These are phyloP conservation scores for Psix sp. DNA, from an alignment of 1,140 invertebrate genomes.

Conservation along the genomic window DNA sequence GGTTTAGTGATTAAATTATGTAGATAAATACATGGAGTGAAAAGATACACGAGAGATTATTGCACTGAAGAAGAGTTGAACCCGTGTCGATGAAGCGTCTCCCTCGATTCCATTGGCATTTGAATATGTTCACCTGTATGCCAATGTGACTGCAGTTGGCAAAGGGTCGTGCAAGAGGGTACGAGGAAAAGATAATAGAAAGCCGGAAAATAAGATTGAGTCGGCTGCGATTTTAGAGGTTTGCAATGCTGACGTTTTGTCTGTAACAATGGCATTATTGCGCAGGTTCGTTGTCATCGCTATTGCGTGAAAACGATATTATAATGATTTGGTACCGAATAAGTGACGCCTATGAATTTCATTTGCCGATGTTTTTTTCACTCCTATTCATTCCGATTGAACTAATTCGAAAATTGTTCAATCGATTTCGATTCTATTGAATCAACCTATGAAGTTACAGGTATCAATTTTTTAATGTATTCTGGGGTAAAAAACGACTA, in stretches of 20 bases:
- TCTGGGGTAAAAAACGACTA: no score
- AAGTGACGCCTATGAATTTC: constrained; percentile 41
- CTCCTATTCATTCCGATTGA: constrained; percentile 4
- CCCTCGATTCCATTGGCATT: constrained; percentile 60
- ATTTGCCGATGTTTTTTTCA: constrained; percentile 18
- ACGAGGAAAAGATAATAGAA: constrained; percentile 50
- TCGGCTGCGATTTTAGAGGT: constrained; percentile 43
- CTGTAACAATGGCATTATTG: constrained; percentile 51
- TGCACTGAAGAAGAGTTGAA: constrained; percentile 51
- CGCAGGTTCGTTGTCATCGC: constrained; percentile 56
- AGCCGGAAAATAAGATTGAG: constrained; percentile 61
- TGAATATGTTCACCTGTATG: constrained; percentile 62
- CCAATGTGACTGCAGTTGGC: constrained; percentile 22
- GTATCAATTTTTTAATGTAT: no score
- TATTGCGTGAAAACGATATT: constrained; percentile 55
- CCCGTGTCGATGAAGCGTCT: constrained; percentile 60
- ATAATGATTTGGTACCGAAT: constrained; percentile 19
- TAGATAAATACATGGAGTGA: constrained; percentile 52
- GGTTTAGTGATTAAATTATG: constrained; percentile 49
- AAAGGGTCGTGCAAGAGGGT: constrained; percentile 54
- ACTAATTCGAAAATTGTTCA: no score
- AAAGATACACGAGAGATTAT: constrained; percentile 58
- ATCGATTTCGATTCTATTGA: background rate
- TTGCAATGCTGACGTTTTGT: constrained; percentile 47
- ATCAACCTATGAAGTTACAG: no score